Evolutionary conservation across 1,140 invertebrate genomes (phyloP).

Genomic region (Cyclina sinensis): DNA sequence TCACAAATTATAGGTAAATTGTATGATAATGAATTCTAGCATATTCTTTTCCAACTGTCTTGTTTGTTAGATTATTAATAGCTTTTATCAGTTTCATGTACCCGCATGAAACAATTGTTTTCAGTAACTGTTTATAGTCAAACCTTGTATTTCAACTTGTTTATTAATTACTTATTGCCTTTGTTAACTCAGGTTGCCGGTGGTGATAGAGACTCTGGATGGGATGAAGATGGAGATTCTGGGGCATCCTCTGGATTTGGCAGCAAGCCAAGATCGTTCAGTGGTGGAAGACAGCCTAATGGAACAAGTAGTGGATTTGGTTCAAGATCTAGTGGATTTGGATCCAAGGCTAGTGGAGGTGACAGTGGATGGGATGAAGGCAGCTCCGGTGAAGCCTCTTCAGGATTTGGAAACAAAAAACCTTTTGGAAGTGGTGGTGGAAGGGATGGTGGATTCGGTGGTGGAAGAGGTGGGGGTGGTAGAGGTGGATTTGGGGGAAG

Average conservation of each 20-base stretch:
- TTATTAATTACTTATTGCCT: no score
- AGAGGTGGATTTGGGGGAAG: background rate
- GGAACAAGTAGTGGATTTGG: conserved; percentile 45
- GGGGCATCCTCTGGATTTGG: background rate
- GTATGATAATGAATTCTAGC: no score
- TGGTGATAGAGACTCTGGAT: background rate
- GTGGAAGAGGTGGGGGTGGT: conserved; percentile 36
- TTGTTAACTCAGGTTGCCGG: background rate
- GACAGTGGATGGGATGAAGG: conserved; percentile 33
- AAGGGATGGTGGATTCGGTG: conserved; percentile 44
- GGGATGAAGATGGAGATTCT: background rate
- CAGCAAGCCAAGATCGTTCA: background rate
- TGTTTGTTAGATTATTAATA: no score
- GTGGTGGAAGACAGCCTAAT: conserved; percentile 11
- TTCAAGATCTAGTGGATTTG: conserved; percentile 26
- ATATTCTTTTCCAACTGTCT: no score
- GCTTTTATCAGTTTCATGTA: no score
- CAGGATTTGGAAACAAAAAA: conserved; percentile 24
- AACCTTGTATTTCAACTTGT: no score
- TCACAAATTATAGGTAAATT: no score
- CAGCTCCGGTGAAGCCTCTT: conserved; percentile 15
- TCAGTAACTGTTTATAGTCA: no score
- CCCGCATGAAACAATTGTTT: no score
- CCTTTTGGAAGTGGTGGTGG: conserved; percentile 29
- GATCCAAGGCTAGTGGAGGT: background rate